Evolutionary conservation across 2,113 vertebrate genomes (phyloP), one percentile per base, ranked within the genome.

Genomic region (Mellivora capensis): DNA sequence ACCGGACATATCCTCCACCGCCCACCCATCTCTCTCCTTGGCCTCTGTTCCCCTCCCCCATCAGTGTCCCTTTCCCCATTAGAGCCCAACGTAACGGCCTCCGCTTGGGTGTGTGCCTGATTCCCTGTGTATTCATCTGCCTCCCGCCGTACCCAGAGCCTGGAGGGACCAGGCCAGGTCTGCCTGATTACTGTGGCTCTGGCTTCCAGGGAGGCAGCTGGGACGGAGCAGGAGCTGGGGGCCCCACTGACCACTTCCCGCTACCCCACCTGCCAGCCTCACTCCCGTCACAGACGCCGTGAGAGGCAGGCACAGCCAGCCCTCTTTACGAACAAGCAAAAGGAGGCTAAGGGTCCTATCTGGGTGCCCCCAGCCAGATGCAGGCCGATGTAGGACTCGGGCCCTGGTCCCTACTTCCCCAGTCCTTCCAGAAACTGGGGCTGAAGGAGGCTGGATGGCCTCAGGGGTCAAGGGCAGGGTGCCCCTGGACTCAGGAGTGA

Each of bases 1-100:
- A n/a, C 59, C 10, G 18, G 57, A 54, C 2, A 2, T 27, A 8
- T 29, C 59, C 44, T 25, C 7, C 27, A 2, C 6, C 18, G 7
- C 3, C 14, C 37, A 7, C 34, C 64, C 18, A 2, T 6, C 20
- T 91, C 37, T 4, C 27, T 52, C 52, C 71, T 79, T 59, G 42
- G n/a, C 44, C 1, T 87, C 21, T 17, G 11, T 3, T 7, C 44
- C 47, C 17, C 8, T 47, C 12, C 27, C 8, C 8, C 5, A 0
- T 5, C 21, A 17, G 34, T 6, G 18, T 29, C 69, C 61, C 25
- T 59, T 64, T 21, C n/a, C 80, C 44, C 67, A 39, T 5, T 1
- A 64, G 52, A 42, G 29, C 57, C 71, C 27, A 2, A 4, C 0
- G 37, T 79, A 39, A 29, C 37, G 0, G 23, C 13, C 23, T 2